Conservation (phyloP, 2,888 invertebrate genomes). For the Tachina lurida region DNA sequence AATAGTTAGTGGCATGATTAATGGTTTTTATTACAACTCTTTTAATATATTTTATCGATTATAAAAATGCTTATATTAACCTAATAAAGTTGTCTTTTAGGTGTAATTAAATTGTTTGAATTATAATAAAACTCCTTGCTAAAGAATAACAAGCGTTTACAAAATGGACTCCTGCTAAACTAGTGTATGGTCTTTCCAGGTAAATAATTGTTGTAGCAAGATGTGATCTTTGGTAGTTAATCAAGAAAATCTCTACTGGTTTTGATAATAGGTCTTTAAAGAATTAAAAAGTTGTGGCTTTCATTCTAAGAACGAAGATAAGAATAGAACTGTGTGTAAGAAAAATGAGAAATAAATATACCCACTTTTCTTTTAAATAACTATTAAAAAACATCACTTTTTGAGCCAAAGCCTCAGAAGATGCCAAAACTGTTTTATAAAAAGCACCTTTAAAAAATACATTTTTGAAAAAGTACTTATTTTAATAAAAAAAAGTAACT, state of each 20-base stretch:
- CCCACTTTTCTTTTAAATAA: not conserved
- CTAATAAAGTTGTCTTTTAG: slow-evolving; percentile 31
- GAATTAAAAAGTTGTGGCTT: too few relatives aligned
- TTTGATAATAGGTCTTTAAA: not conserved
- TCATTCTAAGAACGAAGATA: too few relatives aligned
- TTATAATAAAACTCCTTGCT: slow-evolving; percentile 9
- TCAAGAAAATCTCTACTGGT: not conserved
- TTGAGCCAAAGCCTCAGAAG: too few relatives aligned
- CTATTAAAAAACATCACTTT: too few relatives aligned
- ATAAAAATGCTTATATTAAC: slow-evolving; percentile 21
- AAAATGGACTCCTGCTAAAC: not conserved
- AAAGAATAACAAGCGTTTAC: slow-evolving; percentile 9
- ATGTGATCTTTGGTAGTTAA: not conserved
- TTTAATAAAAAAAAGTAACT: not conserved
- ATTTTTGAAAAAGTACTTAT: not conserved
- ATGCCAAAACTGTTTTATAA: not conserved
- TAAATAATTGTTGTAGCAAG: not conserved
- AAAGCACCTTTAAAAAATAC: not conserved
- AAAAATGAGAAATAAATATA: not conserved
- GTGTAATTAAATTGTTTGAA: slow-evolving; percentile 20
- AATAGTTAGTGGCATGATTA: slow-evolving; percentile 45
- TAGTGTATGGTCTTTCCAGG: not conserved
- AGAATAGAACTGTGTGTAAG: too few relatives aligned
- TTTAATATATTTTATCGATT: not conserved
- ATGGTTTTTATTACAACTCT: slow-evolving; percentile 32